phyloP scores from a whole-genome alignment of 2,888 invertebrate genomes.

The Papilio demoleus region DNA sequence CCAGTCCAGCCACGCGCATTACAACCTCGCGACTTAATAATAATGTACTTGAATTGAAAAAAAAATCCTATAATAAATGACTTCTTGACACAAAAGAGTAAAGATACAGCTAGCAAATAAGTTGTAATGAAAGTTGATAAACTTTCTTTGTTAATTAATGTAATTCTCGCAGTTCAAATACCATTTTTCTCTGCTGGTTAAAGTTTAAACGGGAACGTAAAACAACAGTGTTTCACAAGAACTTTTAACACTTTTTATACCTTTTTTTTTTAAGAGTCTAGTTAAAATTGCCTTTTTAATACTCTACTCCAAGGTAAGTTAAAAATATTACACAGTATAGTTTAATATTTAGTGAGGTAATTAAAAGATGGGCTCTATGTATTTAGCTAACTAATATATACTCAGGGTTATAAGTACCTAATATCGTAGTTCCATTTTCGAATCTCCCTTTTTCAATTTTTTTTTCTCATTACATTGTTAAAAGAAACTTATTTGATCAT shows the following conservation, averaged over 20 bases:
- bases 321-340: neutral
- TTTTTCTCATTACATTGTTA: too few species aligned
- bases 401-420: too few species aligned
- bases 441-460: too few species aligned
- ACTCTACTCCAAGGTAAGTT: neutral
- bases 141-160: slow-evolving; percentile 10
- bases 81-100: neutral
- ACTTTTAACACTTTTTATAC: slow-evolving; percentile 21
- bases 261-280: neutral
- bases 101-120: neutral
- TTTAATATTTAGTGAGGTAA: neutral
- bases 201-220: slow-evolving; percentile 9
- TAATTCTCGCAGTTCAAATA: slow-evolving; percentile 8
- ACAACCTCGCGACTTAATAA: too few species aligned
- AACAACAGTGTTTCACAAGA: slow-evolving; percentile 23
- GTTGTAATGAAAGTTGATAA: slow-evolving; percentile 2
- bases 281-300: slow-evolving; percentile 36
- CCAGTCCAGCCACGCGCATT: too few species aligned
- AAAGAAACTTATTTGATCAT: too few species aligned
- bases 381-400: too few species aligned
- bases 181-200: neutral
- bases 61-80: neutral
- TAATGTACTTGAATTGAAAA: too few species aligned
- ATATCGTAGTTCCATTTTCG: too few species aligned
- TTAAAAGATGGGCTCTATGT: too few species aligned